Conservation (phyloP, 2,113 vertebrate species). For the Chlorodrepanis virens region DNA sequence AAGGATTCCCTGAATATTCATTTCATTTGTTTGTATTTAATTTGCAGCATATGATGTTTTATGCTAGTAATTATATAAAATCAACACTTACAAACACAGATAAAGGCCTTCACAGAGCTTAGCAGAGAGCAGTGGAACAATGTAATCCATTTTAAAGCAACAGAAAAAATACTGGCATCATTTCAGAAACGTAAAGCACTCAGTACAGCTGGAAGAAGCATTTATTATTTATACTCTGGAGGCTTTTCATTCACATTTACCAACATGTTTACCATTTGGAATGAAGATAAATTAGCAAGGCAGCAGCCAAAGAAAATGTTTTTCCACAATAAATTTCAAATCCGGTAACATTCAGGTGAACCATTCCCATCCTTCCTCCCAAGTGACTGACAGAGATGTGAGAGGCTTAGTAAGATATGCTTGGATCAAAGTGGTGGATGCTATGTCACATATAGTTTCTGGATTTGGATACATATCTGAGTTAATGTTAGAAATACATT, state of each 20-base stretch:
- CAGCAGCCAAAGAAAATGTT: neutral
- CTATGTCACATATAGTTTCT: neutral
- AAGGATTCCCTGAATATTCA: conserved; percentile 12
- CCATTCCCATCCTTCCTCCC: neutral
- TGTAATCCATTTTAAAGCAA: neutral
- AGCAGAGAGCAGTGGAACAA: neutral
- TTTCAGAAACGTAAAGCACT: neutral
- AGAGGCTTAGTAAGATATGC: neutral
- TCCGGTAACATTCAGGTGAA: neutral
- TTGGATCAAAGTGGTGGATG: neutral
- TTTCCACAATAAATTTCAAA: neutral
- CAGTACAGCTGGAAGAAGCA: conserved; percentile 1
- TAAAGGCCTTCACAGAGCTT: neutral
- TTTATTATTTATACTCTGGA: conserved; percentile 26
- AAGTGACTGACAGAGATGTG: neutral
- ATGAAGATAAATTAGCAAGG: conserved; percentile 25
- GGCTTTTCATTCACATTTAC: conserved; percentile 29
- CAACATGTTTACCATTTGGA: neutral
- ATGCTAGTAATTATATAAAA: conserved; percentile 22
- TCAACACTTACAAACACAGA: neutral
- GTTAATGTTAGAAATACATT: neutral
- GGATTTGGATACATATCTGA: neutral
- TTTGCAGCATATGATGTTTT: neutral
- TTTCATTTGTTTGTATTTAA: conserved; percentile 20
- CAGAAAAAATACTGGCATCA: neutral